Conservation (phyloP, 2,797 vertebrate species). For the Rousettus madagascariensis region DNA sequence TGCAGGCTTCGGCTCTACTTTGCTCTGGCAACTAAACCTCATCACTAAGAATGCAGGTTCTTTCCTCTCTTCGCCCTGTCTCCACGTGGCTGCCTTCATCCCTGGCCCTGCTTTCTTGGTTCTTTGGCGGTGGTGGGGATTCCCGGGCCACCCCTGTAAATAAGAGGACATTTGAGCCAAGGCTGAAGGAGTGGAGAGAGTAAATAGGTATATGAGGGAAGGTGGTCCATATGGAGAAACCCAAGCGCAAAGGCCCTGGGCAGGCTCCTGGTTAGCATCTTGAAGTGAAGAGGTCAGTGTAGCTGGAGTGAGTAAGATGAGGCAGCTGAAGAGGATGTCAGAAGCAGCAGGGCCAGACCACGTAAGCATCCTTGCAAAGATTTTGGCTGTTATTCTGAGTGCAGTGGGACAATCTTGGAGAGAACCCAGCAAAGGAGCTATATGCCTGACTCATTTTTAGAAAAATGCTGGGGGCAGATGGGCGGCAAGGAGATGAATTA, state of each 20-base stretch:
- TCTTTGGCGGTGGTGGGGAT: neutral
- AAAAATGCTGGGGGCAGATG: neutral
- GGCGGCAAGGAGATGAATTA: neutral
- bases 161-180: neutral
- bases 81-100: neutral
- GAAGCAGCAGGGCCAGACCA: neutral
- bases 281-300: neutral
- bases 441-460: neutral
- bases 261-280: neutral
- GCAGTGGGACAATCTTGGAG: neutral
- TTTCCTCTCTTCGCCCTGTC: neutral
- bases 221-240: neutral
- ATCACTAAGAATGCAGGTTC: neutral
- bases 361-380: no score
- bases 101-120: neutral
- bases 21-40: neutral
- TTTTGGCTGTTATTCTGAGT: neutral
- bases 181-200: neutral
- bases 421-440: neutral
- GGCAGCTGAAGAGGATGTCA: neutral
- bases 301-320: neutral
- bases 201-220: neutral
- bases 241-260: neutral
- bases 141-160: neutral
- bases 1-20: neutral